phyloP scores from a whole-genome alignment of 35 echinoderm and acorn worm species.

The Heliocidaris tuberculata region DNA sequence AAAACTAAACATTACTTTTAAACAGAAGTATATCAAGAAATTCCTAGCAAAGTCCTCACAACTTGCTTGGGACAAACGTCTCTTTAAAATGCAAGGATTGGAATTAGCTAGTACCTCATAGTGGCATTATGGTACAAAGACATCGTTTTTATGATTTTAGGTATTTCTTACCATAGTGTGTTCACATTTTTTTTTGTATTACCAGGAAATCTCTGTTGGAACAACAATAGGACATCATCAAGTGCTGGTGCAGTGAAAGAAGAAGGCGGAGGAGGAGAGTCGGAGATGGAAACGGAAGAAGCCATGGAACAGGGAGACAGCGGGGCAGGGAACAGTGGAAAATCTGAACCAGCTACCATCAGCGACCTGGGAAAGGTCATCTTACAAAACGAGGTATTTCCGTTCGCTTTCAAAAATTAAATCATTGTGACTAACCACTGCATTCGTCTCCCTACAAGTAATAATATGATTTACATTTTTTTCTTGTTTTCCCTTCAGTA shows the following conservation, averaged over 20 bases:
- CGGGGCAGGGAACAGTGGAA: not conserved
- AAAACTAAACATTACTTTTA: no score
- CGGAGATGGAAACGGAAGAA: slow-evolving; percentile 26
- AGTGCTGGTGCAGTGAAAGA: not conserved
- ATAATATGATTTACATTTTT: no score
- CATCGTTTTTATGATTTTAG: no score
- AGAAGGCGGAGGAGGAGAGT: slow-evolving; percentile 17
- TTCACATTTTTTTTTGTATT: not conserved
- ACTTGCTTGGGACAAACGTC: no score
- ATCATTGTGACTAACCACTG: no score
- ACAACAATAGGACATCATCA: not conserved
- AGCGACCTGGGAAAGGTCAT: slow-evolving; percentile 20
- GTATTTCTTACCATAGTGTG: not conserved
- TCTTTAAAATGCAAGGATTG: no score
- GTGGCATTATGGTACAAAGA: no score
- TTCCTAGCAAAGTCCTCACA: no score
- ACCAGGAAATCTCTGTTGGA: slow-evolving; percentile 15
- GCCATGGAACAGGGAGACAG: slow-evolving; percentile 29
- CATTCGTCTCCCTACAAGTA: no score
- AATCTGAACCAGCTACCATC: not conserved
- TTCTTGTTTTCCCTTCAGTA: no score
- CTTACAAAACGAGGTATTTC: slow-evolving; percentile 11
- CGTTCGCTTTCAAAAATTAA: not conserved
- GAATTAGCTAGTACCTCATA: no score
- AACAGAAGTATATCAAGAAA: no score